phyloP scores from a whole-genome alignment of 2,113 vertebrate genomes.

The Pogonocichla stellata region DNA sequence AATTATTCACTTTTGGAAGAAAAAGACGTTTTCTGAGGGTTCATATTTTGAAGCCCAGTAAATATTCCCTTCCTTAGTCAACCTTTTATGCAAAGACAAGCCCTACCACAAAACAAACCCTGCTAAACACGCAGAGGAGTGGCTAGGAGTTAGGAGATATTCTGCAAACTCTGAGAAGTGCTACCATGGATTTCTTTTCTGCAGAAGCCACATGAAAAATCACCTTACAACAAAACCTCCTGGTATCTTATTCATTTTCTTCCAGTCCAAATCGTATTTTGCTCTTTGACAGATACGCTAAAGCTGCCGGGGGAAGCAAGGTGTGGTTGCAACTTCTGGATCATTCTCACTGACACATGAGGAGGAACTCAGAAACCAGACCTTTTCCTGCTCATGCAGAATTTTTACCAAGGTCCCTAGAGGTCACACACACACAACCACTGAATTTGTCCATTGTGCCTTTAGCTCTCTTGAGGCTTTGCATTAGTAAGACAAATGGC shows the following conservation, averaged over 20 bases:
- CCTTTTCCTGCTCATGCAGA: neutral
- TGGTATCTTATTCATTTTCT: neutral
- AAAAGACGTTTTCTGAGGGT: neutral
- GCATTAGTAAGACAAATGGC: constrained; percentile 70
- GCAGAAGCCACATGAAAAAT: constrained; percentile 2
- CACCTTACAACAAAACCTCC: neutral
- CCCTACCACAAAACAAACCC: neutral
- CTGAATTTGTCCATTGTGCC: constrained; percentile 15
- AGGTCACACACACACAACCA: neutral
- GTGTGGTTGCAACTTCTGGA: neutral
- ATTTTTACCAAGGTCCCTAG: neutral
- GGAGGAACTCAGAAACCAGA: neutral
- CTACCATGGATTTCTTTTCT: neutral
- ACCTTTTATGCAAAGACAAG: neutral
- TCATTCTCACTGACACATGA: neutral
- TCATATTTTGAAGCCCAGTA: neutral
- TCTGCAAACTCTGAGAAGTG: neutral
- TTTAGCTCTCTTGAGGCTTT: neutral
- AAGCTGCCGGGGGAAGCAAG: neutral
- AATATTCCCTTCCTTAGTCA: neutral
- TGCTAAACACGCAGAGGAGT: neutral
- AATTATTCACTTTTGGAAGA: neutral
- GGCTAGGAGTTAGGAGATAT: neutral
- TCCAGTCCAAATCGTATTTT: neutral
- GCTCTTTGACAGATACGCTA: neutral